Evolutionary conservation across 2,113 vertebrate genomes (phyloP), one percentile per base, ranked within the genome.

Genomic region (Empidonax alnorum): DNA sequence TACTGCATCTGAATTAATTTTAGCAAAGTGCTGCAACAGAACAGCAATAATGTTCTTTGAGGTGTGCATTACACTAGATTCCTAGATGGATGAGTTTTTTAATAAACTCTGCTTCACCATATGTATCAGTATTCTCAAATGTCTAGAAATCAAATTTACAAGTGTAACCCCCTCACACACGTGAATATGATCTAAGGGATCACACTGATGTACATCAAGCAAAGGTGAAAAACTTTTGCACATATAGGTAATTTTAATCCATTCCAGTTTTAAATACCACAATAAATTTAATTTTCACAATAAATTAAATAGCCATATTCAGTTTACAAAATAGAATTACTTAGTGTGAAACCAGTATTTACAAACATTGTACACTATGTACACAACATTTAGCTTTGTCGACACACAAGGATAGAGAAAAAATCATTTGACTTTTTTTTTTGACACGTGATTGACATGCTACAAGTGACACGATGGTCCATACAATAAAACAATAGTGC

Each of bases 301-400:
- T 98, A 98, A 98, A 98, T 98, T 98, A 98, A 98, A 98, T 98
- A 98, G 97, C 96, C 98, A 98, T 98, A 98, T 98, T 98, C 95
- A 98, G 97, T 98, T 98, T 98, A 98, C 98, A 98, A 98, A 98
- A 98, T 98, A 98, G 97, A 98, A 98, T 98, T 98, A 98, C 98
- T 98, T 98, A 98, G 98, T 98, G 98, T 97, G 98, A 98, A 98
- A 98, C 98, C 93, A 94, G 82, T 98, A 98, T 98, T 98, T 98
- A 98, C 98, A 98, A 92, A 92, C 96, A 97, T 97, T 98, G 77
- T 98, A 98, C 98, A 98, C 42, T 98, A 98, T 98, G 81, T 98
- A 98, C 98, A 98, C 3, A 35, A 97, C 87, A 77, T 94, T 97
- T 95, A 94, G 97, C 94, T 97, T 96, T 95, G 90, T 94, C 1